Conservation (phyloP, 1,140 invertebrate species). For the Brevipalpus yothersi region DNA sequence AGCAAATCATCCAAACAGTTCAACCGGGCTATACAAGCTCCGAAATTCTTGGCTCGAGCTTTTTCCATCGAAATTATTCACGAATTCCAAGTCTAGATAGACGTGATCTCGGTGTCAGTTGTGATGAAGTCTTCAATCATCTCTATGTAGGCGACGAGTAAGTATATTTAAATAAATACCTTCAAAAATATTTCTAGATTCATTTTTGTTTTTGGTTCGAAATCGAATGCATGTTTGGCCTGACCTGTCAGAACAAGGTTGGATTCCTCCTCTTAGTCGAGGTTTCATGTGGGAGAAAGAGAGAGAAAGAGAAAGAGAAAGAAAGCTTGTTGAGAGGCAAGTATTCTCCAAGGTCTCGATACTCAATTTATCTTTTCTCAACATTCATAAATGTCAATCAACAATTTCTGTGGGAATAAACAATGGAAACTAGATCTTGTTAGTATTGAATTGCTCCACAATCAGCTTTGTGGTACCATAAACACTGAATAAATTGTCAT, state of each 20-base stretch:
- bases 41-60: neutral
- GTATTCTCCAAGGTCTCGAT: too few species aligned
- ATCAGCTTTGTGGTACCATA: too few species aligned
- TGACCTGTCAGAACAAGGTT: neutral
- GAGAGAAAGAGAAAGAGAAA: neutral
- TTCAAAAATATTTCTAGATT: neutral
- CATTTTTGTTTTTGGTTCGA: neutral
- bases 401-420: too few species aligned
- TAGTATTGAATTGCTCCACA: too few species aligned
- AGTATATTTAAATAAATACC: slow-evolving; percentile 17
- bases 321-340: too few species aligned
- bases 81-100: neutral
- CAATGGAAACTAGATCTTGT: too few species aligned
- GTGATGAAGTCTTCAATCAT: slow-evolving; percentile 50
- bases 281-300: neutral
- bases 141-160: slow-evolving; percentile 44
- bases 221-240: neutral
- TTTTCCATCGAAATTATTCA: neutral
- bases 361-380: neutral
- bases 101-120: slow-evolving; percentile 22
- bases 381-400: neutral
- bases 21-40: neutral
- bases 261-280: neutral
- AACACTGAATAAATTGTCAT: too few species aligned
- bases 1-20: neutral